Evolutionary conservation across 2,113 vertebrate genomes (phyloP).

Genomic region (Saguinus midas): DNA sequence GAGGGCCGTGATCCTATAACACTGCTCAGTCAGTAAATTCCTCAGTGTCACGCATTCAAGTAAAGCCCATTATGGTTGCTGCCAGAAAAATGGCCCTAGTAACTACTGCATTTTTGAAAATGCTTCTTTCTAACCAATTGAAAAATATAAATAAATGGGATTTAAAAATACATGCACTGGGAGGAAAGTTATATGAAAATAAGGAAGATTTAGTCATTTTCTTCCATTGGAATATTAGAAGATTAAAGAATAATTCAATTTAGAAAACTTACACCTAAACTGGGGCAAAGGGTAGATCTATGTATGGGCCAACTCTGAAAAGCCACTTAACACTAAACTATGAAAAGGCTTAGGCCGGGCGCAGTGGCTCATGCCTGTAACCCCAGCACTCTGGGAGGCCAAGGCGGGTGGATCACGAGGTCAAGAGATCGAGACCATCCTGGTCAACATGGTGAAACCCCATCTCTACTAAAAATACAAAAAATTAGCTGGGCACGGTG

Average conservation of each 20-base stretch:
- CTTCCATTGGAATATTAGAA: constrained; percentile 31
- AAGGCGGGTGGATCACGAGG: too few species aligned
- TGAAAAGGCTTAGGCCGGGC: not conserved
- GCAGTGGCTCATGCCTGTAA: too few species aligned
- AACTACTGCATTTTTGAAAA: not conserved
- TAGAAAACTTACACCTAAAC: constrained; percentile 1
- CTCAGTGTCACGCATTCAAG: not conserved
- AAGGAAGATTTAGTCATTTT: not conserved
- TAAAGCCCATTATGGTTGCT: not conserved
- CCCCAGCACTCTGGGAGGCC: too few species aligned
- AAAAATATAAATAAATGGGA: constrained; percentile 8
- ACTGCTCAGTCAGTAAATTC: not conserved
- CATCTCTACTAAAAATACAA: too few species aligned
- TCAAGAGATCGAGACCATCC: too few species aligned
- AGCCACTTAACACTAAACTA: not conserved
- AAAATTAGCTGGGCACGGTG: too few species aligned
- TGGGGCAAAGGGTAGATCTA: not conserved
- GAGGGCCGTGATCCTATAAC: not conserved
- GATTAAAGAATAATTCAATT: constrained; percentile 20
- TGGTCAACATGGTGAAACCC: too few species aligned
- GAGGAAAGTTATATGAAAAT: not conserved
- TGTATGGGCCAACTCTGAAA: constrained; percentile 11
- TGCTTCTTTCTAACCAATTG: constrained; percentile 20
- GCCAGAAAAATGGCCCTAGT: not conserved
- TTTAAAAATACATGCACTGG: not conserved